Conservation (phyloP, 2,797 vertebrate species). For the Sylvilagus floridanus region DNA sequence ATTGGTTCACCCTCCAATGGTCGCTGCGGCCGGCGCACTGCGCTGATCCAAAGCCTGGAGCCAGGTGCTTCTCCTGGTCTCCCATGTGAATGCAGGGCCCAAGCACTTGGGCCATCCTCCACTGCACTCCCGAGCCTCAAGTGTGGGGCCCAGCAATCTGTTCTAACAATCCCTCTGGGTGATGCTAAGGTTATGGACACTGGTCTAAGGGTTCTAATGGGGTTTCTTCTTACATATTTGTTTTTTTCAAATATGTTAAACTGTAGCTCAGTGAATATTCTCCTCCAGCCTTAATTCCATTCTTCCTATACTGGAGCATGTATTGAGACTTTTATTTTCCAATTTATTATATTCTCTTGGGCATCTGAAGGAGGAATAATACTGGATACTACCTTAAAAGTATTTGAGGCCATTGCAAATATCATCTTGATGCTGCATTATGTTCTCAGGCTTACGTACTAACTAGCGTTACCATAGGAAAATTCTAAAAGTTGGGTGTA, state of each 20-base stretch:
- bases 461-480: not conserved
- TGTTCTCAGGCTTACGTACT: not conserved
- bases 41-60: no score
- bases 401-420: not conserved
- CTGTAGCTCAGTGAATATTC: not conserved
- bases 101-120: no score
- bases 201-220: not conserved
- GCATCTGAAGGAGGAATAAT: not conserved
- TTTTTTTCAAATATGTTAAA: not conserved
- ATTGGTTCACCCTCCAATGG: no score
- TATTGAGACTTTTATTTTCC: not conserved
- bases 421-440: not conserved
- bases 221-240: not conserved
- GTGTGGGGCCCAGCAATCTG: rapidly evolving
- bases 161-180: not conserved
- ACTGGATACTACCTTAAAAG: not conserved
- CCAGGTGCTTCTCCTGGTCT: no score
- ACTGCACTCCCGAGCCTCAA: no score
- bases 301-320: not conserved
- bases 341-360: not conserved
- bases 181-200: not conserved
- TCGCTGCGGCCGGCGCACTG: no score
- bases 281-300: not conserved
- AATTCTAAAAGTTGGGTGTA: not conserved
- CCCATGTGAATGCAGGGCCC: no score